Conservation (phyloP, 2,888 invertebrate genomes). For the Atethmia centrago region DNA sequence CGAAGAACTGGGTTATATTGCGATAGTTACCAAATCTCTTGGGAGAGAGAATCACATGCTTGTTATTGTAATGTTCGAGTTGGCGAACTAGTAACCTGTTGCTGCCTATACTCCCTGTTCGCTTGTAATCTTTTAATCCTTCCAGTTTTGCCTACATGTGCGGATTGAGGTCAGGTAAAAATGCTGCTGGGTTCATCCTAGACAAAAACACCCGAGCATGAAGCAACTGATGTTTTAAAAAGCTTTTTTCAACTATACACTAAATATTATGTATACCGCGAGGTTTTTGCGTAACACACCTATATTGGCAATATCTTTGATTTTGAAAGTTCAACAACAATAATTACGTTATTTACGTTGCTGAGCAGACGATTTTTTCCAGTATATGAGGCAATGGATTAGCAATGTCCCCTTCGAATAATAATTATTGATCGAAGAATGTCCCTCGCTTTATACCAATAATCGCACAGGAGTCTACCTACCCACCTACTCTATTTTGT, state of each 20-base stretch:
- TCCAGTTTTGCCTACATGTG: conserved; percentile 19
- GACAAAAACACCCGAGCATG: neutral
- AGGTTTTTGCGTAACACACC: no score
- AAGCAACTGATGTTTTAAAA: neutral
- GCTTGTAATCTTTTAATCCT: conserved; percentile 54
- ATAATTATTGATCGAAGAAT: no score
- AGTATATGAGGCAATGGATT: no score
- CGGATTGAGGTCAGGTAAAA: conserved; percentile 31
- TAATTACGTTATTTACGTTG: no score
- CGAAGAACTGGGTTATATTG: neutral
- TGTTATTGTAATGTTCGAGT: conserved; percentile 31
- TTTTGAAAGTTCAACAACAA: no score
- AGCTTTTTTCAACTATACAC: neutral
- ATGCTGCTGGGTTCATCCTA: neutral
- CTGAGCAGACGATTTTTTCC: no score
- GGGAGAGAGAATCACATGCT: neutral
- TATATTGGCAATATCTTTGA: no score
- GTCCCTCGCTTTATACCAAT: no score
- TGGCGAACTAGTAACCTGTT: conserved; percentile 36
- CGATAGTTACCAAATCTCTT: neutral
- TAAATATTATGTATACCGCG: neutral
- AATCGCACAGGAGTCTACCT: no score
- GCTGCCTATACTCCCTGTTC: conserved; percentile 16
- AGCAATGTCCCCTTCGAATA: no score
- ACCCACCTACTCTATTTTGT: no score